phyloP scores from a whole-genome alignment of 2,888 invertebrate genomes.

The Xylocampa areola region DNA sequence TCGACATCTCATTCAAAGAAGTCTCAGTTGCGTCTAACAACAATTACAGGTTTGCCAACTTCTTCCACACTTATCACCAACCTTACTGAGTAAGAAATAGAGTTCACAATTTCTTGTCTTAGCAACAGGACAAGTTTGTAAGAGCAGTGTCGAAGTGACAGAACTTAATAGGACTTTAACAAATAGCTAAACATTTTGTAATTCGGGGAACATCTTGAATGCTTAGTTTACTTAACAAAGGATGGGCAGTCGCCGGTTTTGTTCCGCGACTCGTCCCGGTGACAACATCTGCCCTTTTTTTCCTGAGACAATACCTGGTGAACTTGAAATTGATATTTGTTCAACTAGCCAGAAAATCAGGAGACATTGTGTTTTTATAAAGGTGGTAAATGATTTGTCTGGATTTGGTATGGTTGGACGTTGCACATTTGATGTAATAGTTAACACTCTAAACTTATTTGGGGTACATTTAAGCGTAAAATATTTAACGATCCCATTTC shows the following conservation, averaged over 20 bases:
- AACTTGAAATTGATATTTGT: slow-evolving; percentile 86
- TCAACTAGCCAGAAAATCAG: slow-evolving; percentile 89
- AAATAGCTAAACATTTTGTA: slow-evolving; percentile 89
- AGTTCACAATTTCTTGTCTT: slow-evolving; percentile 53
- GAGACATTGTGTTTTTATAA: slow-evolving; percentile 77
- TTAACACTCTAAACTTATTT: slow-evolving; percentile 36
- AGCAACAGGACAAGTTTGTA: slow-evolving; percentile 59
- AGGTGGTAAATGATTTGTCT: slow-evolving; percentile 79
- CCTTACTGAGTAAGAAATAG: slow-evolving; percentile 53
- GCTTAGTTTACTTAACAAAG: slow-evolving; percentile 85
- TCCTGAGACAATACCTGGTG: slow-evolving; percentile 71
- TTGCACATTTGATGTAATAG: slow-evolving; percentile 71
- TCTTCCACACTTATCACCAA: slow-evolving; percentile 29
- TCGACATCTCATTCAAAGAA: slow-evolving; percentile 85
- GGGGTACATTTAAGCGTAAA: neutral
- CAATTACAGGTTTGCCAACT: slow-evolving; percentile 78
- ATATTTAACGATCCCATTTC: slow-evolving; percentile 14
- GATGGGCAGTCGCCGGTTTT: slow-evolving; percentile 77
- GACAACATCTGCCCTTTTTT: slow-evolving; percentile 88
- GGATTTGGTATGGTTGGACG: slow-evolving; percentile 68
- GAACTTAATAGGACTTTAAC: slow-evolving; percentile 88
- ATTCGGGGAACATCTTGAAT: slow-evolving; percentile 87
- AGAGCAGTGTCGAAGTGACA: slow-evolving; percentile 80
- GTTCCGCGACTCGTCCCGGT: slow-evolving; percentile 74
- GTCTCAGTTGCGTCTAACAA: slow-evolving; percentile 81